Conservation (phyloP, 1,140 invertebrate species). For the Contarinia nasturtii region DNA sequence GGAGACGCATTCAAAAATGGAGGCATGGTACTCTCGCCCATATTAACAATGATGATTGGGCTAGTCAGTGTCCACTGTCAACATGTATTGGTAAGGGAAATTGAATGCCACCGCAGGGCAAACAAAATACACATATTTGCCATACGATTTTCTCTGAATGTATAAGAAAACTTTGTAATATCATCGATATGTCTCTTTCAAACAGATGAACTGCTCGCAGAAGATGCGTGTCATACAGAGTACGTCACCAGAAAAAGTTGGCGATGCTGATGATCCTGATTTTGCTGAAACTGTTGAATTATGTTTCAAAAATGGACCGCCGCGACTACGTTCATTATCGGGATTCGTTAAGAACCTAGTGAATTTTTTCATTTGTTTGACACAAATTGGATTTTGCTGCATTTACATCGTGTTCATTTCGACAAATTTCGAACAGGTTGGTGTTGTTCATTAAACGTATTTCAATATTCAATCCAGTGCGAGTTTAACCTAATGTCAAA, state of each 20-base stretch:
- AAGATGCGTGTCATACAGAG: constrained; percentile 26
- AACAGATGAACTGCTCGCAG: constrained; percentile 43
- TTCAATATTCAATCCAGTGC: constrained; percentile 2
- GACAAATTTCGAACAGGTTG: constrained; percentile 55
- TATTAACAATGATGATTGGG: constrained; percentile 42
- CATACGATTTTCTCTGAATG: no score
- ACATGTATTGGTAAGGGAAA: constrained; percentile 39
- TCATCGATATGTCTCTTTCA: not conserved
- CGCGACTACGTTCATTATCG: constrained; percentile 34
- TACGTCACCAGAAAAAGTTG: constrained; percentile 22
- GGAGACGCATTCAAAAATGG: constrained; percentile 57
- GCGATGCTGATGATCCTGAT: constrained; percentile 30
- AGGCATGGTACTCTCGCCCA: constrained; percentile 41
- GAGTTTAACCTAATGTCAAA: no score
- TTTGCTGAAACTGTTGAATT: constrained; percentile 61
- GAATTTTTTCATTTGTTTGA: constrained; percentile 67
- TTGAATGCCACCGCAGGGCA: no score
- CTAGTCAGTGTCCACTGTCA: constrained; percentile 52
- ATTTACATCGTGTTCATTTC: constrained; percentile 88
- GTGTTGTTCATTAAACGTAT: no score
- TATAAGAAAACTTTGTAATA: not conserved
- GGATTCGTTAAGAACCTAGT: constrained; percentile 39
- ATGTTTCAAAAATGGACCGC: constrained; percentile 53
- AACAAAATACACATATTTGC: no score
- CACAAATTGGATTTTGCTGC: constrained; percentile 88